Evolutionary conservation across 2,797 vertebrate genomes (phyloP).

Genomic region (Aulostomus chinensis): DNA sequence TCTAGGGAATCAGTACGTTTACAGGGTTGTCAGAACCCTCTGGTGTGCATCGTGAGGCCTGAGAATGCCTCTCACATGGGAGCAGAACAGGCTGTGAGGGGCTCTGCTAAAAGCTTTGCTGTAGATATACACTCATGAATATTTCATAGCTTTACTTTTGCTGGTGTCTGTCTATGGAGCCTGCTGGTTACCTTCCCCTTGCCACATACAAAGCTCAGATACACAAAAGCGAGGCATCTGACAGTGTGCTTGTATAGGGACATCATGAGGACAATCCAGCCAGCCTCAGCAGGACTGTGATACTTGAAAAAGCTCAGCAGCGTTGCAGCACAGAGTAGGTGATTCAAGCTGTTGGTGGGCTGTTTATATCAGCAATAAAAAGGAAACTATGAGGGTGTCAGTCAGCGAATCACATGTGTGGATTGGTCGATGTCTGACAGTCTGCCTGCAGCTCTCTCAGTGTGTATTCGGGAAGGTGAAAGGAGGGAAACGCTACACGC

Average conservation of each 20-base stretch:
- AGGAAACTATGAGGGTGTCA: constrained; percentile 24
- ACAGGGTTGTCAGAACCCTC: constrained; percentile 10
- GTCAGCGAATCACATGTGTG: constrained; percentile 11
- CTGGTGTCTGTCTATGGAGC: constrained; percentile 36
- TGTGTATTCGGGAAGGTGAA: constrained; percentile 37
- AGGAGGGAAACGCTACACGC: constrained; percentile 34
- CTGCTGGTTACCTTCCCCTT: constrained; percentile 43
- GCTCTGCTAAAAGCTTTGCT: constrained; percentile 48
- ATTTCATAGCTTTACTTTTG: constrained; percentile 64
- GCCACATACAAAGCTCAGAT: constrained; percentile 48
- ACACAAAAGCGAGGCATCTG: constrained; percentile 39
- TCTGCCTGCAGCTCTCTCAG: constrained; percentile 42
- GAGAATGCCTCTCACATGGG: constrained; percentile 21
- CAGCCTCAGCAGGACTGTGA: constrained; percentile 46
- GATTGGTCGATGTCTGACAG: constrained; percentile 26
- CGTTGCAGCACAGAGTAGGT: constrained; percentile 10
- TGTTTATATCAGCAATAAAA: constrained; percentile 46
- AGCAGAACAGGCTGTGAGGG: constrained; percentile 46
- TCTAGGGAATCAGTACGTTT: constrained; percentile 24
- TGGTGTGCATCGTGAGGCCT: constrained; percentile 32
- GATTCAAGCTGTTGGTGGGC: constrained; percentile 14
- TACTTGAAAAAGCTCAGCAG: constrained; percentile 28
- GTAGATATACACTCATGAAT: constrained; percentile 62
- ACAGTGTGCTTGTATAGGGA: constrained; percentile 45
- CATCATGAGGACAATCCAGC: constrained; percentile 41